Percentiles rank a stretch among this genome's conserved stretches.
phyloP scores from a whole-genome alignment of 2,113 vertebrate species.

The Antechinus flavipes region DNA sequence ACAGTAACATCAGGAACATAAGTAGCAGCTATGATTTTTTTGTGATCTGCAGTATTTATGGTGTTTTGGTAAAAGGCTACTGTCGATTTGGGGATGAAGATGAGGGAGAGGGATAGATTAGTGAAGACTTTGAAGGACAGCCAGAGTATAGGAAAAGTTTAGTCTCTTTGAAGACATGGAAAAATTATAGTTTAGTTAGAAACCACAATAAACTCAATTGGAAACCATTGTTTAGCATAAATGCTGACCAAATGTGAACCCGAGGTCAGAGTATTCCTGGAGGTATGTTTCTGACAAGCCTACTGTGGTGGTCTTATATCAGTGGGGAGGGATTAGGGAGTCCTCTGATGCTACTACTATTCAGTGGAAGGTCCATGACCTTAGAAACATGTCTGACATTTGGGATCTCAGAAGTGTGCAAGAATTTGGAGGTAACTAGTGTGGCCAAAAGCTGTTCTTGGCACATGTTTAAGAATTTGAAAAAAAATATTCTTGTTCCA shows the following conservation, averaged over 20 bases:
- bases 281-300: not conserved
- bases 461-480: slow-evolving; percentile 10
- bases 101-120: slow-evolving; percentile 26
- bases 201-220: slow-evolving; percentile 53
- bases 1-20: not conserved
- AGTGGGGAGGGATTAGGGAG: not conserved
- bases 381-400: slow-evolving; percentile 57
- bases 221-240: slow-evolving; percentile 59
- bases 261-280: slow-evolving; percentile 34
- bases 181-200: slow-evolving; percentile 68
- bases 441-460: slow-evolving; percentile 42
- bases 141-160: slow-evolving; percentile 48
- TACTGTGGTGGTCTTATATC: not conserved
- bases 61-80: slow-evolving; percentile 26
- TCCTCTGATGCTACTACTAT: slow-evolving; percentile 1
- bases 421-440: slow-evolving; percentile 52
- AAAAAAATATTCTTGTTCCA: slow-evolving; percentile 32
- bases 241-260: slow-evolving; percentile 57
- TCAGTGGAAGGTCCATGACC: slow-evolving; percentile 47
- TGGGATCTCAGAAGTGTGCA: slow-evolving; percentile 8
- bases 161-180: slow-evolving; percentile 71
- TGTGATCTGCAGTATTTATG: slow-evolving; percentile 14
- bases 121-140: slow-evolving; percentile 62
- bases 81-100: slow-evolving; percentile 46
- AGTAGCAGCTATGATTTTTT: slow-evolving; percentile 38